Evolutionary conservation across 2,113 vertebrate genomes (phyloP), one percentile per base, ranked within the genome.

Genomic region (Eretmochelys imbricata): DNA sequence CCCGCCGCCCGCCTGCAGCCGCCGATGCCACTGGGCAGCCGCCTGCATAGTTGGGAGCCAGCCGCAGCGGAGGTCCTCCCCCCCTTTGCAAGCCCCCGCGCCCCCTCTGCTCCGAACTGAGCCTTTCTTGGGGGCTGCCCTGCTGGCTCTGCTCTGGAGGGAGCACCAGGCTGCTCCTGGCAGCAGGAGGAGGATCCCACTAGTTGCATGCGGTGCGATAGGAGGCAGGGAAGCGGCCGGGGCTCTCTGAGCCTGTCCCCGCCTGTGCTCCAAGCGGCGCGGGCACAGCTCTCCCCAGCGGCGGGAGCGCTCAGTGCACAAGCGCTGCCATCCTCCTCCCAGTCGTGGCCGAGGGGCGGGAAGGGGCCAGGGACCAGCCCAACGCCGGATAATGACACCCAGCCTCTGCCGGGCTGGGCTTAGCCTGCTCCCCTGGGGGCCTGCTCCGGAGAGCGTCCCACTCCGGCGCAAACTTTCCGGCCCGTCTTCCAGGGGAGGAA

Each of bases 191-290:
- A 25, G 42, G 55, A 48, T 86, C 89, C 97, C 98, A 98, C 98
- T 96, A 96, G 98, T 98, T 98, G 98, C 97, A 97, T 93, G 93
- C 93, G 89, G 97, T 93, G 93, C 93, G 89, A 57, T n/a, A 25
- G 83, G 22, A 46, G 93, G 69, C 48, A 51, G 62, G 20, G 82
- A n/a, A 16, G 51, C 69, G 51, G 79, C 35, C 87, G n/a, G 55
- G 2, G 25, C 79, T 49, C 50, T 85, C 8, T 54, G 1, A 76
- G 82, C 19, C 25, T 10, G 5, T 80, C 48, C 80, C 84, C 81
- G 65, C 85, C 80, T n/a, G 24, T 19, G 82, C 53, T 54, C 86
- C 1, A 3, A 87, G 88, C 88, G 20, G 88, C 94, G 72, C 91
- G 92, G 81, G 83, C 93, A 84, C 78, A 69, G 92, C 72, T 78